Conservation (phyloP, 2,888 invertebrate genomes). For the Eupsilia transversa region DNA sequence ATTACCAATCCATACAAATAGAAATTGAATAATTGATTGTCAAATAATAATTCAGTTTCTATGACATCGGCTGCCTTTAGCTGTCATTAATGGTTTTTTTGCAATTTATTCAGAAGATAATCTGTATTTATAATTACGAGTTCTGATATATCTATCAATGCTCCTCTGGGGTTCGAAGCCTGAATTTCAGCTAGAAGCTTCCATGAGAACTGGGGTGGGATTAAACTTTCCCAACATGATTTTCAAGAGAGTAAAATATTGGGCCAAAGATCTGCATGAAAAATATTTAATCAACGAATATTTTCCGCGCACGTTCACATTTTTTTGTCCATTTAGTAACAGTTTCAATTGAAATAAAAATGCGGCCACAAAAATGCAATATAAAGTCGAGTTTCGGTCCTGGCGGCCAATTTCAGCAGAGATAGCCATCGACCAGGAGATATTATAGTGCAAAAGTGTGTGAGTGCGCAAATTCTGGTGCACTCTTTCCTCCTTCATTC, state of each 20-base stretch:
- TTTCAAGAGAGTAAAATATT: not conserved
- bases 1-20: constrained; percentile 4
- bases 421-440: not conserved
- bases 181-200: not conserved
- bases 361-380: not conserved
- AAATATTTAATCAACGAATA: not conserved
- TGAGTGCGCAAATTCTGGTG: not conserved
- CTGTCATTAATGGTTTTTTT: not conserved
- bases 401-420: not conserved
- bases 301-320: not conserved
- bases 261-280: not conserved
- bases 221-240: not conserved
- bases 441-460: not conserved
- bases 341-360: not conserved
- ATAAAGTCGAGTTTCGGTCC: not conserved
- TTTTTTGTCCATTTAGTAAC: not conserved
- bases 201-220: not conserved
- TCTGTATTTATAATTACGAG: not conserved
- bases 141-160: not conserved
- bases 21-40: constrained; percentile 28
- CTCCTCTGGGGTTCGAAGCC: no score
- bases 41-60: not conserved
- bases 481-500: not conserved
- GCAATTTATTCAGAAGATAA: not conserved
- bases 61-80: not conserved